phyloP scores from a whole-genome alignment of 2,113 vertebrate species.

The Speoplatyrhinus poulsoni region DNA sequence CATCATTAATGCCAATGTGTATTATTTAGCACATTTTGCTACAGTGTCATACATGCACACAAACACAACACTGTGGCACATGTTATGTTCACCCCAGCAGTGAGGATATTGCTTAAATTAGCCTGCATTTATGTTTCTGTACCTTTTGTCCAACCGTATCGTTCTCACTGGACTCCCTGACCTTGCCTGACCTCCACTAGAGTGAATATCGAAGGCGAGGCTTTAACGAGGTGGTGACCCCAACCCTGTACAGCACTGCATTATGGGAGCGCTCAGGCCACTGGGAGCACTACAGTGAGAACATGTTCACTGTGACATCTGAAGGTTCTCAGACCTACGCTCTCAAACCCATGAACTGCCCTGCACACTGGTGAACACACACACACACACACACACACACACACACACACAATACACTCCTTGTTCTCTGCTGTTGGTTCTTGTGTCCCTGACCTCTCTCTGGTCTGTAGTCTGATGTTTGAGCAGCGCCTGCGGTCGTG shows the following conservation, averaged over 20 bases:
- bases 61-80: neutral
- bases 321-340: slow-evolving; percentile 77
- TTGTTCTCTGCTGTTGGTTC: neutral
- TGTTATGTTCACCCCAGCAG: neutral
- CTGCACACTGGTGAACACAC: slow-evolving; percentile 88
- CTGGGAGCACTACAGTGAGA: slow-evolving; percentile 88
- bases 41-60: neutral
- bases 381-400: neutral
- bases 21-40: too few species aligned
- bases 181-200: slow-evolving; percentile 62
- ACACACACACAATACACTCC: neutral
- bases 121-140: slow-evolving; percentile 28
- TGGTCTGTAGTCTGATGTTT: slow-evolving; percentile 84
- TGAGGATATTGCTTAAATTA: slow-evolving; percentile 49
- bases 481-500: slow-evolving; percentile 89
- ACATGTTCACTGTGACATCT: slow-evolving; percentile 86
- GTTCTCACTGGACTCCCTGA: slow-evolving; percentile 21
- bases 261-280: slow-evolving; percentile 92
- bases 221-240: slow-evolving; percentile 90
- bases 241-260: slow-evolving; percentile 83
- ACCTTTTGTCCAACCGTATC: slow-evolving; percentile 4
- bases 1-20: too few species aligned
- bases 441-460: neutral
- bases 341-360: slow-evolving; percentile 97
- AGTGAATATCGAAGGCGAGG: slow-evolving; percentile 84